Conservation (phyloP, 2,113 vertebrate species). For the Terrapene triunguis region DNA sequence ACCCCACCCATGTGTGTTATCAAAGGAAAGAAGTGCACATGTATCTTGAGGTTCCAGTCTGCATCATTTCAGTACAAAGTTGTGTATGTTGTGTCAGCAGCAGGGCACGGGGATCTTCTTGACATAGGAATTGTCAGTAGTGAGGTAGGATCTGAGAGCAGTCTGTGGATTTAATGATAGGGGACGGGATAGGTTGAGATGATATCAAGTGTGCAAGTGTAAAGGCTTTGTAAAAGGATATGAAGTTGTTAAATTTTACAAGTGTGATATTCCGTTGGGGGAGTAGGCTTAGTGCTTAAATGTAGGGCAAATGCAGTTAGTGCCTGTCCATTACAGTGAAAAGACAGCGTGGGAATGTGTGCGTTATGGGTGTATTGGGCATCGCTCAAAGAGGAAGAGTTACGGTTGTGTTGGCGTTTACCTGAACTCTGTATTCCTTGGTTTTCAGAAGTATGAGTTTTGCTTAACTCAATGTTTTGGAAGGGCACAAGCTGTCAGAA, state of each 20-base stretch:
- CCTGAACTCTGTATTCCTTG: too few species aligned
- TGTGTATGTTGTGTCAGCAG: not conserved
- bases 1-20: not conserved
- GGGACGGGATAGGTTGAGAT: not conserved
- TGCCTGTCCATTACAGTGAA: too few species aligned
- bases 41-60: not conserved
- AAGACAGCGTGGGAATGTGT: too few species aligned
- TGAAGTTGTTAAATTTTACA: not conserved
- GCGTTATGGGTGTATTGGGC: too few species aligned
- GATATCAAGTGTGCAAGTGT: not conserved
- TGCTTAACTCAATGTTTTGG: too few species aligned
- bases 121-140: not conserved
- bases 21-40: not conserved
- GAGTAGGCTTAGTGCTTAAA: not conserved
- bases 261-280: not conserved
- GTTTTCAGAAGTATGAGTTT: too few species aligned
- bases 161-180: not conserved
- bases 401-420: too few species aligned
- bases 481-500: too few species aligned
- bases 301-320: not conserved
- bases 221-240: not conserved
- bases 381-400: too few species aligned
- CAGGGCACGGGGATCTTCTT: not conserved
- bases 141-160: not conserved
- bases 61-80: not conserved